Conservation (phyloP, 92 coral and sea anemone genomes). For the Paramuricea clavata region DNA sequence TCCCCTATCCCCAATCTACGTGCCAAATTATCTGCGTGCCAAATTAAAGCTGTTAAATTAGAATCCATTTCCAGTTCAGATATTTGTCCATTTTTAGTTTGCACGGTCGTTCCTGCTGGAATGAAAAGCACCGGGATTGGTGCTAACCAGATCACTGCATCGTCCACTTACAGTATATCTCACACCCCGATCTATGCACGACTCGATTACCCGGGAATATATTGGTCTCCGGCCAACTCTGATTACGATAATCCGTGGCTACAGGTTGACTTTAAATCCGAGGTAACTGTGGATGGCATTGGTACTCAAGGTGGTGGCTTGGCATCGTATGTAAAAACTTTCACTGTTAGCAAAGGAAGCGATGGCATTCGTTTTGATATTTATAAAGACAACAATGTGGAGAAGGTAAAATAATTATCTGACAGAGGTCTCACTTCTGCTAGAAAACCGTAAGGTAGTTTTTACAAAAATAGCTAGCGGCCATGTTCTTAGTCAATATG, state of each 20-base stretch:
- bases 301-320: neutral
- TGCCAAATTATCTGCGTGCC: too few relatives aligned
- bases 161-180: neutral
- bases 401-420: neutral
- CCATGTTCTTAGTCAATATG: too few relatives aligned
- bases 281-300: neutral
- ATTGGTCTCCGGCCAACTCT: neutral
- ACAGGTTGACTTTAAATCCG: neutral
- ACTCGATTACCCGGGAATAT: neutral
- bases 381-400: neutral
- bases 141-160: neutral
- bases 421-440: too few relatives aligned
- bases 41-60: too few relatives aligned
- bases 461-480: too few relatives aligned
- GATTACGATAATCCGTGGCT: neutral
- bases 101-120: neutral
- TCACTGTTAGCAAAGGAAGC: neutral
- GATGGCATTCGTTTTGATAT: neutral
- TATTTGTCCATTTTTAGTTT: neutral
- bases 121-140: neutral
- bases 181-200: neutral
- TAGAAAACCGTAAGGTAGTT: too few relatives aligned
- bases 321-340: neutral
- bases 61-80: too few relatives aligned
- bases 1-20: too few relatives aligned